Evolutionary conservation across 2,797 vertebrate genomes (phyloP), one percentile per base, ranked within the genome.

Genomic region (Spea hammondii): DNA sequence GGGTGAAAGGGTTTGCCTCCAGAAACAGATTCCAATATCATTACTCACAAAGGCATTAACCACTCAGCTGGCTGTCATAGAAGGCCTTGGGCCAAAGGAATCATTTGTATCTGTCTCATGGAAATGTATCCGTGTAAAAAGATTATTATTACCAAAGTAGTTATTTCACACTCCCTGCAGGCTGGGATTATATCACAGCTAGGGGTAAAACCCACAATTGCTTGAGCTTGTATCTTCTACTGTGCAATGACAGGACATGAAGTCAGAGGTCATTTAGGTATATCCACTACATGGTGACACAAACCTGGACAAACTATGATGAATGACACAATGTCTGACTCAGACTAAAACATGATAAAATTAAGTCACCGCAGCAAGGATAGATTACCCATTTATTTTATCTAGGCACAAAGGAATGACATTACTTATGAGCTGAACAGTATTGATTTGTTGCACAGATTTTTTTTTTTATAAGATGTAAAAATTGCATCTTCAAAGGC

Each of bases 31-130:
- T 77, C 79, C 70, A 60, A 7, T 47, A 14, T 76, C 70, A 77
- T 81, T 81, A 81, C 69, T 77, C 74, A 81, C 70, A 11, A 62
- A 76, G 70, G 69, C 69, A 72, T 77, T 72, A 73, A 81, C 68
- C 59, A 72, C 69, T 81, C 62, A 47, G 64, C 69, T 72, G 64
- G 62, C 74, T 81, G 49, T 72, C 69, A 67, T 76, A 74, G 57
- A 81, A 76, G 54, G 51, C 74, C 70, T 12, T 6, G 32, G 69
- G 68, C 79, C 69, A 72, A 60, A 53, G 48, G 49, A 50, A 77
- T 77, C 74, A 72, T 81, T 81, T 81, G 79, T 81, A 77, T 68
- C 64, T 64, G 79, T 77, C 79, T 72, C 5, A 72, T 76, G 69
- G 74, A 76, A 81, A 73, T 77, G 48, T 77, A 77, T 72, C 74